phyloP scores from a whole-genome alignment of 2,797 vertebrate genomes.

The Urophycis tenuis region DNA sequence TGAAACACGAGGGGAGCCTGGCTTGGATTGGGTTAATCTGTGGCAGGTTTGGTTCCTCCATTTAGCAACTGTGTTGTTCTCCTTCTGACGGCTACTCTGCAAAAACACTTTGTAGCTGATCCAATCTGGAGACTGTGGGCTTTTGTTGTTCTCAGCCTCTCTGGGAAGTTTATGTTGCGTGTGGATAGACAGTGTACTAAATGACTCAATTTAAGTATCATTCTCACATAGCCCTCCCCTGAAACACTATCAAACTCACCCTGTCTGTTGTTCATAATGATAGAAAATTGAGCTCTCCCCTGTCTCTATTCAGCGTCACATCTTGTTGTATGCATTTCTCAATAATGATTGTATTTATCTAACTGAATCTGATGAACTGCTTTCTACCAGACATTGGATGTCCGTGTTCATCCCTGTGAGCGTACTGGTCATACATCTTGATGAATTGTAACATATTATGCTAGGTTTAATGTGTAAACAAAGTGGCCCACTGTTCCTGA shows the following conservation, averaged over 20 bases:
- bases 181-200: no score
- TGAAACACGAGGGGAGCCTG: not conserved
- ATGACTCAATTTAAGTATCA: no score
- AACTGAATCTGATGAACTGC: not conserved
- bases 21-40: not conserved
- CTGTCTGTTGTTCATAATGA: not conserved
- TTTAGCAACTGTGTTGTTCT: not conserved
- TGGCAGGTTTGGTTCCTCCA: not conserved
- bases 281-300: not conserved
- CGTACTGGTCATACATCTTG: not conserved
- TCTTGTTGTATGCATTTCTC: not conserved
- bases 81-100: not conserved
- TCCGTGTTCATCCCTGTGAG: not conserved
- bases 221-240: not conserved
- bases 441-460: not conserved
- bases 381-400: not conserved
- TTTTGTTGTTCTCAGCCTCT: no score
- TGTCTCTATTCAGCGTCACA: not conserved
- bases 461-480: slow-evolving; percentile 3
- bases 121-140: no score
- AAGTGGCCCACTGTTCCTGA: not conserved
- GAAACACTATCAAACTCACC: not conserved
- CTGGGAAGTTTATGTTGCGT: not conserved
- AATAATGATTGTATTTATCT: not conserved
- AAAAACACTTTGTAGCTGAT: no score